Evolutionary conservation across 64 coral and sea anemone genomes (phyloP).

Genomic region (Acropora yongei): DNA sequence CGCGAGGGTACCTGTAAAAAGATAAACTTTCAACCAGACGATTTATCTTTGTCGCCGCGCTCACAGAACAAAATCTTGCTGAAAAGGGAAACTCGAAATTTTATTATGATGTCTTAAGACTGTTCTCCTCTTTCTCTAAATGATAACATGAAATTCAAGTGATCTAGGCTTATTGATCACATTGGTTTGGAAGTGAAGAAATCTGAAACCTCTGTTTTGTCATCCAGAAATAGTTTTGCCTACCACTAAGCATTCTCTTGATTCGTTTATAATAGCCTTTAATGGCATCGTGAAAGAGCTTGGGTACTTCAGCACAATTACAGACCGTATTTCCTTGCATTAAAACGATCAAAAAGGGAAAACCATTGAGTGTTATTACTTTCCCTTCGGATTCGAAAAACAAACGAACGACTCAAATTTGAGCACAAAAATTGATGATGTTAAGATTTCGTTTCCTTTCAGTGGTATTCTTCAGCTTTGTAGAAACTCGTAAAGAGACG

Average conservation of each 20-base stretch:
- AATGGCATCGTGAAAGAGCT: neutral
- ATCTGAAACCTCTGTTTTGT: neutral
- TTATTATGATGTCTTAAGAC: too few species aligned
- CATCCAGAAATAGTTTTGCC: neutral
- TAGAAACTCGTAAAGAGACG: too few species aligned
- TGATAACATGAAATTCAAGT: neutral
- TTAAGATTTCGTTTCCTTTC: too few species aligned
- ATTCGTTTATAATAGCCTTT: conserved; percentile 42
- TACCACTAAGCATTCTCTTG: conserved; percentile 27
- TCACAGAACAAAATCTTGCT: neutral
- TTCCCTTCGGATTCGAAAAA: too few species aligned
- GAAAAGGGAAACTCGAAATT: neutral
- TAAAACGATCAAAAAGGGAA: neutral
- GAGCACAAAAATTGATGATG: too few species aligned
- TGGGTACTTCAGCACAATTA: neutral
- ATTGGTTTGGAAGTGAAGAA: neutral
- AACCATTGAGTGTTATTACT: too few species aligned
- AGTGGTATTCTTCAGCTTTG: too few species aligned
- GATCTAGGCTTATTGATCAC: too few species aligned
- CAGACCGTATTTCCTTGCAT: neutral
- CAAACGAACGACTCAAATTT: too few species aligned
- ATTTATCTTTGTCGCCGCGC: too few species aligned
- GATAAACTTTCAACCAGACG: too few species aligned
- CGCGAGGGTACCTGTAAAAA: neutral
- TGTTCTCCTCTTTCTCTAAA: neutral